Conservation (phyloP, 2,797 vertebrate species). For the Acanthurus leucopareius region DNA sequence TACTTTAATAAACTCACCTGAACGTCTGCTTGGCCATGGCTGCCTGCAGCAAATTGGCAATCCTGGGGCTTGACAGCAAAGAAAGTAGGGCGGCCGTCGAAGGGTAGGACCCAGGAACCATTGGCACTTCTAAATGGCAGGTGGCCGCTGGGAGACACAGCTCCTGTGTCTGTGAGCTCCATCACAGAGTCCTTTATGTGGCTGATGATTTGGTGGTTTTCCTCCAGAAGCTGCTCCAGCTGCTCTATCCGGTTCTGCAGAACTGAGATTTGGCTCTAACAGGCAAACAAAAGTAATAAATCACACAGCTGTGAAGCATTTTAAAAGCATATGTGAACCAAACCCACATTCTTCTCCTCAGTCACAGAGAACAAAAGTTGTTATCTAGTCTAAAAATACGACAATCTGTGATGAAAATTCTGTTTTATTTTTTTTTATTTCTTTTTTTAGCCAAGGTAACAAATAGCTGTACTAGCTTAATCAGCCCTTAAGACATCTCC, state of each 20-base stretch:
- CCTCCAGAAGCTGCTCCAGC: slow-evolving; percentile 97
- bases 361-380: background rate
- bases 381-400: background rate
- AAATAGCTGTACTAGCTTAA: background rate
- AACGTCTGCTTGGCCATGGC: slow-evolving; percentile 87
- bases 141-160: slow-evolving; percentile 84
- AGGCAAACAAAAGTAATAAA: slow-evolving; percentile 35
- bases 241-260: slow-evolving; percentile 99
- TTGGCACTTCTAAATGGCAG: slow-evolving; percentile 90
- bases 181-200: slow-evolving; percentile 99
- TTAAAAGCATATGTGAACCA: slow-evolving; percentile 29
- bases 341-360: slow-evolving; percentile 7
- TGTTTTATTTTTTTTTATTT: background rate
- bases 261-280: slow-evolving; percentile 97
- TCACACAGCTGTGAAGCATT: slow-evolving; percentile 13
- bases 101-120: slow-evolving; percentile 93
- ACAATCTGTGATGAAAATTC: background rate
- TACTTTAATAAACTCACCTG: slow-evolving; percentile 85
- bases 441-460: background rate
- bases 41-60: slow-evolving; percentile 91
- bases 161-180: slow-evolving; percentile 95
- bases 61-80: slow-evolving; percentile 92
- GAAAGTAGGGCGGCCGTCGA: slow-evolving; percentile 92
- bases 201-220: slow-evolving; percentile 99
- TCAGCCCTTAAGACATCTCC: background rate